phyloP scores from a whole-genome alignment of 2,888 invertebrate species.

The Alloscopus bannaensis region DNA sequence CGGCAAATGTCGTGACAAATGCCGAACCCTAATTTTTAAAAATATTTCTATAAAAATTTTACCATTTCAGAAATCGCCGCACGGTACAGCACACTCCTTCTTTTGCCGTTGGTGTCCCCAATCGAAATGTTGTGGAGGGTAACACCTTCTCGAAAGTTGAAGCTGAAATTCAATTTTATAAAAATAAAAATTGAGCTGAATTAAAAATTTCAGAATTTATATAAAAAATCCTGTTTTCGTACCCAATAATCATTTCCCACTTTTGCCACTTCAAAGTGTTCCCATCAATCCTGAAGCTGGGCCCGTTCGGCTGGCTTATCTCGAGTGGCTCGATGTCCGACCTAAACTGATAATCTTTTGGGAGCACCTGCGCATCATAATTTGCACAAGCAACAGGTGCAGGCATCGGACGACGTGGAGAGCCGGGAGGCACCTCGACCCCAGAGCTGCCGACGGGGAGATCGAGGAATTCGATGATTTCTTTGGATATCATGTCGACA shows the following conservation, averaged over 20 bases:
- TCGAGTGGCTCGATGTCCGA: conserved; percentile 45
- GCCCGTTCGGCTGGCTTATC: conserved; percentile 46
- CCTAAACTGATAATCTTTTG: neutral
- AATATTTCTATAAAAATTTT: no score
- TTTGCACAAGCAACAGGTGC: conserved; percentile 25
- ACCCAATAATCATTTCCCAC: conserved; percentile 55
- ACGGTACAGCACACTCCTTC: conserved; percentile 49
- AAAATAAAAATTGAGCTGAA: no score
- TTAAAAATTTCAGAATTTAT: no score
- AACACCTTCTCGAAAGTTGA: conserved; percentile 60
- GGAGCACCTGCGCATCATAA: conserved; percentile 31
- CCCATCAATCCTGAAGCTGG: conserved; percentile 44
- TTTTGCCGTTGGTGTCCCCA: conserved; percentile 41
- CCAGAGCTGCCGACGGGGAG: conserved; percentile 43
- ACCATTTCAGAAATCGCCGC: conserved; percentile 54
- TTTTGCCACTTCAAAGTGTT: conserved; percentile 60
- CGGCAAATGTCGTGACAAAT: no score
- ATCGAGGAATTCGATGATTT: conserved; percentile 41
- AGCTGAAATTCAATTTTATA: no score
- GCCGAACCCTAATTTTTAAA: no score
- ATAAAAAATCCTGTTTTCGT: no score
- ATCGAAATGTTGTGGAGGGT: conserved; percentile 51
- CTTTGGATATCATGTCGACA: conserved; percentile 26
- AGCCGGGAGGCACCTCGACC: conserved; percentile 23
- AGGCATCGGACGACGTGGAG: conserved; percentile 23